Evolutionary conservation across 2,797 vertebrate genomes (phyloP), one percentile per base, ranked within the genome.

Genomic region (Alexandromys oeconomus): DNA sequence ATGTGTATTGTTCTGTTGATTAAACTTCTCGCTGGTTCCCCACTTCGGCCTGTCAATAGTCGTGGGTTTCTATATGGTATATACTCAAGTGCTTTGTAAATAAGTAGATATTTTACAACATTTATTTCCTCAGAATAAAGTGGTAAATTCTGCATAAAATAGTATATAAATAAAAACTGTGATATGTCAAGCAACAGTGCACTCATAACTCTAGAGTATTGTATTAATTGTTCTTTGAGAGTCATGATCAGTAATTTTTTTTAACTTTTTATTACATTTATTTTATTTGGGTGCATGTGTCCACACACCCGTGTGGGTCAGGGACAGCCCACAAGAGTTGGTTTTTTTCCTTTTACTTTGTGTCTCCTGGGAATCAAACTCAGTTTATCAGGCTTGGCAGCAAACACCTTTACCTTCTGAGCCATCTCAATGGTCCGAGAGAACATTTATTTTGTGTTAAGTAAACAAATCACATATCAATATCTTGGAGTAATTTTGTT

Each of bases 371-470:
- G 19, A n/a, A 31, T 46, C 7, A 63, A 48, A 48, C 31, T 34
- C 43, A 85, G 19, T 31, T n/a, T 43, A n/a, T 85, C 43, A 67
- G 29, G 81, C 82, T 85, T 46, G 29, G 29, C 65, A 46, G 29
- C 59, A 65, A 65, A 21, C 29, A 65, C 59, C 40, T 65, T 85
- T 34, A 48, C 17, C 82, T 85, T 43, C 82, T 48, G 31, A 67
- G 40, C 29, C 29, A 15, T 67, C 43, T 67, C 31, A 46, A 0
- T 69, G 63, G 63, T 31, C 4, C 61, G 31, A 59, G 48, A 89
- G 40, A 93, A 14, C 7, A 71, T 95, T 59, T 74, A 27, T 95
- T 85, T 71, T 65, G 40, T 73, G 69, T 78, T 77, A 73, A 43
- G 34, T n/a, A n/a, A n/a, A n/a, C n/a, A n/a, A n/a, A n/a, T n/a